Base-by-base conservation (phyloP, 1,140 invertebrate genomes). In the Drosophila simulans region DNA sequence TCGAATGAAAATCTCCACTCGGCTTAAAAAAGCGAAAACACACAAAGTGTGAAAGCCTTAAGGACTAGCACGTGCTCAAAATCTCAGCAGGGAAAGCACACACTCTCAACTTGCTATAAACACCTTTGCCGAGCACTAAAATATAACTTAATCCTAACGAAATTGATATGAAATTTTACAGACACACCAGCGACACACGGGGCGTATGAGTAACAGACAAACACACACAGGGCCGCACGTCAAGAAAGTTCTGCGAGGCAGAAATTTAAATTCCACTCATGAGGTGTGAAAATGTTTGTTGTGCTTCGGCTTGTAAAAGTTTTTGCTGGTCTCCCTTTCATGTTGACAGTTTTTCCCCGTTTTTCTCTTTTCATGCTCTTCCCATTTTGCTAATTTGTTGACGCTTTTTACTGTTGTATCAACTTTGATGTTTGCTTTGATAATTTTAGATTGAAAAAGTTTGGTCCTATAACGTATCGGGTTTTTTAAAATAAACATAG, bases 371-470 rank as follows among this genome's bases (percentile, higher is more conserved):
- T 45, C 40, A 34, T 39, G 25, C 62, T 77, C 31, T 48, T 48
- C 27, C 52, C 25, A 54, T 68, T 80, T 82, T 65, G 56, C 83
- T 88, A 88, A 88, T 88, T 88, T 88, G 65, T 75, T 66, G 65
- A 52, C 65, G 49, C 62, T 66, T 73, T 46, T 72, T 63, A 43
- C 52, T 40, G 25, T 20, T 63, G 39, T 45, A 53, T 70, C 75
- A 78, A 79, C 79, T 86, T 88, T 88, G 79, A 88, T 89, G 71
- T 89, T 89, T 83, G 66, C 76, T 83, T 86, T 89, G 79, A 88
- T 86, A 88, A 88, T 88, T 79, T 88, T 88, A 65, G 79, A 83
- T 89, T 88, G 79, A 88, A 88, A 86, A 88, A 88, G 75, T 88
- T 86, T 86, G 25, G 13, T 45, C 13, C 54, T 52, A 51, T 34